Evolutionary conservation across 2,113 vertebrate genomes (phyloP).

Genomic region (Hylia prasina): DNA sequence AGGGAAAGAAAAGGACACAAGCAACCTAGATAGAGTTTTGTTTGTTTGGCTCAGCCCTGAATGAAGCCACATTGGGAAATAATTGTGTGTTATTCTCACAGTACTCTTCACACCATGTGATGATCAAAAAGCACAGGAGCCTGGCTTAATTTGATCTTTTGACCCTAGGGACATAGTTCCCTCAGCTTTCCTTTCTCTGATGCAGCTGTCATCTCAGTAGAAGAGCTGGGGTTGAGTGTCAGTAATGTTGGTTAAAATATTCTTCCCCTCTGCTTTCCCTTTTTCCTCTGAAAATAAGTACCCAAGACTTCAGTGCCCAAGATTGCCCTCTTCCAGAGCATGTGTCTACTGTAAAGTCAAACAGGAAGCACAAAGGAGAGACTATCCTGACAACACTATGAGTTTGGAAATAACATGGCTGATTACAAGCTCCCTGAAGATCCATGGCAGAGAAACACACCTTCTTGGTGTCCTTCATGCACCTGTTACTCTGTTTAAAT

Average conservation of each 20-base stretch:
- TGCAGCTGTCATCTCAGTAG: neutral
- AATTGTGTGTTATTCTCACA: neutral
- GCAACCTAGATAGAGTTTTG: neutral
- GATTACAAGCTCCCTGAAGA: constrained; percentile 7
- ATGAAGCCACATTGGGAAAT: neutral
- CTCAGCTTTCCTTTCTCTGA: neutral
- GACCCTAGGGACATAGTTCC: neutral
- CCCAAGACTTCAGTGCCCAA: neutral
- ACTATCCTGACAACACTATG: neutral
- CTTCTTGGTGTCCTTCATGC: neutral
- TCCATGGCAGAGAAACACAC: neutral
- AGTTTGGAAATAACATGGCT: neutral
- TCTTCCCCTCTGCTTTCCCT: neutral
- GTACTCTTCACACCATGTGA: neutral
- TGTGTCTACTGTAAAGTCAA: neutral
- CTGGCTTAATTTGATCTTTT: neutral
- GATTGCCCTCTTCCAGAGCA: neutral
- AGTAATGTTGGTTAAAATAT: neutral
- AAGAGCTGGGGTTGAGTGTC: neutral
- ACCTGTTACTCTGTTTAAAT: neutral
- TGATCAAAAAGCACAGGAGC: neutral
- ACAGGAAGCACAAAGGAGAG: neutral
- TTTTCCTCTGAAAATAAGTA: neutral
- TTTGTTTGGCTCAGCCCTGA: neutral
- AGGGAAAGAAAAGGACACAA: neutral